Base-by-base conservation (phyloP, 92 coral and sea anemone genomes). In the Plumapathes pennacea region DNA sequence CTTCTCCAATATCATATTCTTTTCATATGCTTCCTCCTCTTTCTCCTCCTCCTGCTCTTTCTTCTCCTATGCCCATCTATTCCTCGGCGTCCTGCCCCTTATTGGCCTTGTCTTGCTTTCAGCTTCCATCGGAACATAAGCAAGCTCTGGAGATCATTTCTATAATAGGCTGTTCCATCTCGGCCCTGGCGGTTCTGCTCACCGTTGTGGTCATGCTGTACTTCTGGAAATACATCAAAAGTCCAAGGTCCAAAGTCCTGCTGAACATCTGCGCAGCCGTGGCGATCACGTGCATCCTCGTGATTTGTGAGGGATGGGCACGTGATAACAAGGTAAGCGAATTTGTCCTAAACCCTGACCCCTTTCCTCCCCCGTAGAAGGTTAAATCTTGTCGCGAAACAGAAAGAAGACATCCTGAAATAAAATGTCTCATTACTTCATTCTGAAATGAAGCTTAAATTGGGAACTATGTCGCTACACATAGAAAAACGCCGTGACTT, bases 181-280 rank as follows among this genome's bases (percentile, higher is more conserved):
- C 97, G 5, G 57, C 86, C 61, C 57, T 88, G n/a, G 97, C 90
- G 44, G 78, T 90, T 8, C 60, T 86, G 13, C 30, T 86, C n/a
- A 83, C 95, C 12, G 79, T 90, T 47, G 62, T 54, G 1, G 67
- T 90, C 20, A 71, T 76, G 15, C 37, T 74, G 67, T 54, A 64
- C 52, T 87, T 82, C 72, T 90, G 97, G 97, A 66, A 80, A 32
- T 57, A 50, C 13, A 49, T 90, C 17, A 82, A 80, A 49, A 63
- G 88, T 32, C 85, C 95, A 40, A 77, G 95, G 22, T 31, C 89
- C 11, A 74, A 78, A 38, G 86, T 82, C 12, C 67, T 90, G 25
- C 64, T 90, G 45, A 90, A 90, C 65, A 43, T 90, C 46, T 90
- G 97, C 42, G 60, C 76, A 15, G 90, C 97, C 22, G 67, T 86